Evolutionary conservation across 2,888 invertebrate species (phyloP).

Genomic region (Beris morrisii): DNA sequence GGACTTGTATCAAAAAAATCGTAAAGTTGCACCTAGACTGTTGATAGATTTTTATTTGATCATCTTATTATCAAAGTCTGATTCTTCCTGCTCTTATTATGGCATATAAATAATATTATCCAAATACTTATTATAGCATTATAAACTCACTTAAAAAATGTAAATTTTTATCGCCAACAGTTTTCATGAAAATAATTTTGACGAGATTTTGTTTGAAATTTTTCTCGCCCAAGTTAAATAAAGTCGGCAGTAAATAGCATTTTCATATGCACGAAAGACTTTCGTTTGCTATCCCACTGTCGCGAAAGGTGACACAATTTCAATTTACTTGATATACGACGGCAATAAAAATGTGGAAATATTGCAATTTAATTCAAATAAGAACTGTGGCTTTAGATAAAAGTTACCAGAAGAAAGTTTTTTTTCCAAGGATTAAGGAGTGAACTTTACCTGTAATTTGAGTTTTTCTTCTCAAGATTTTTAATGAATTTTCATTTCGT

Average conservation of each 20-base stretch:
- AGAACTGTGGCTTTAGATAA: constrained; percentile 1
- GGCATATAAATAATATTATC: no score
- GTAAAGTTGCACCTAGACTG: no score
- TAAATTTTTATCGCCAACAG: neutral
- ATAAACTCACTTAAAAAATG: no score
- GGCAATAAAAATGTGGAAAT: constrained; percentile 37
- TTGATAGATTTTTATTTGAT: no score
- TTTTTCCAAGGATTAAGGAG: neutral
- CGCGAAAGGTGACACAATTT: constrained; percentile 32
- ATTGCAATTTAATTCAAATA: constrained; percentile 27
- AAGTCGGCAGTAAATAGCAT: constrained; percentile 14
- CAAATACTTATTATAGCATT: no score
- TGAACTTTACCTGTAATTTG: neutral
- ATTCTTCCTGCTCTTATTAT: no score
- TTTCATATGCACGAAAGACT: constrained; percentile 26
- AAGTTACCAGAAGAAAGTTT: neutral
- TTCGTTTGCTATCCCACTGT: constrained; percentile 14
- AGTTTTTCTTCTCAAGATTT: neutral
- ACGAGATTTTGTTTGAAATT: constrained; percentile 13
- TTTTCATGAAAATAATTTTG: neutral
- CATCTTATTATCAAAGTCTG: no score
- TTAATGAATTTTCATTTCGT: no score
- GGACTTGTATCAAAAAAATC: no score
- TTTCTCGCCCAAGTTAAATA: constrained; percentile 12
- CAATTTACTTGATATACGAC: constrained; percentile 37